Conservation (phyloP, 2,888 invertebrate species). For the Elgonia sp. region DNA sequence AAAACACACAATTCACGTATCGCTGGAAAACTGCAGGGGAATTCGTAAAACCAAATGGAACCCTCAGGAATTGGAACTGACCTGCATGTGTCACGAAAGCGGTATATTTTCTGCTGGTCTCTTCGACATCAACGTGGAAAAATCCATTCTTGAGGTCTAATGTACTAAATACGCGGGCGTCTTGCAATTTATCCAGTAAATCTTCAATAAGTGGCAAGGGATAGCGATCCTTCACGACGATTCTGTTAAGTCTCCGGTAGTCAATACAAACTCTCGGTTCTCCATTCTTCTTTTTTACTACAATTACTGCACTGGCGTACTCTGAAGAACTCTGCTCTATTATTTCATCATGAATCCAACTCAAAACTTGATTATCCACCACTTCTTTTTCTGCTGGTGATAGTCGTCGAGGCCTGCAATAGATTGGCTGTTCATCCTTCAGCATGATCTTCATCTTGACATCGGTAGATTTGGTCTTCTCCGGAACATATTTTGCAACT, state of each 20-base stretch:
- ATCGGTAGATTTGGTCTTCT: not conserved
- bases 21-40: no score
- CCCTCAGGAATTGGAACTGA: no score
- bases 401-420: conserved; percentile 17
- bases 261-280: not conserved
- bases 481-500: not conserved
- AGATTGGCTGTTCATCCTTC: conserved; percentile 18
- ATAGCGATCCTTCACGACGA: conserved; percentile 54
- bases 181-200: not conserved
- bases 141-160: conserved; percentile 55
- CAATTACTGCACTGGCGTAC: conserved; percentile 75
- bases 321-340: conserved; percentile 58
- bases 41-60: no score
- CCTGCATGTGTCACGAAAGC: no score
- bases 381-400: conserved; percentile 18
- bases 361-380: not conserved
- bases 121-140: no score
- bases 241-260: not conserved
- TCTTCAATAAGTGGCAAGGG: conserved; percentile 23
- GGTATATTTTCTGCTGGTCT: no score
- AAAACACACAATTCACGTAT: no score
- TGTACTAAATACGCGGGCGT: conserved; percentile 73
- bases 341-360: conserved; percentile 72
- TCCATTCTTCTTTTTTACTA: conserved; percentile 67
- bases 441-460: conserved; percentile 18